Conservation (phyloP, 2,113 vertebrate genomes). For the Tringa solitaria region DNA sequence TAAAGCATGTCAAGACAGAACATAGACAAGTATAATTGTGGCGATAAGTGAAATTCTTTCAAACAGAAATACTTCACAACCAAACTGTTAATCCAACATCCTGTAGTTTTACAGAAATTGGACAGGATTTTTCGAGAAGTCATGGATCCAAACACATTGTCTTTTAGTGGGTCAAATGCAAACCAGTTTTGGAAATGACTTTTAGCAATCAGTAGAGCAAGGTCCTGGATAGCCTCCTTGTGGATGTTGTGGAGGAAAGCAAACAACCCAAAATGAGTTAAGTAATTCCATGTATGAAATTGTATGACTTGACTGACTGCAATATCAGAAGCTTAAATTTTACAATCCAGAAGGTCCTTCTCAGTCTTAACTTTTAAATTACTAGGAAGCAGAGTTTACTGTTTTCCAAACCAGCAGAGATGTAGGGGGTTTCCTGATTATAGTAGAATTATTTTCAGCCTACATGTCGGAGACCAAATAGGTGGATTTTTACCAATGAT, state of each 20-base stretch:
- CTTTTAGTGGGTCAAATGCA: neutral
- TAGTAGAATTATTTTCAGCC: neutral
- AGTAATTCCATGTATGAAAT: neutral
- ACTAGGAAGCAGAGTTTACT: neutral
- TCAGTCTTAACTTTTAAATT: neutral
- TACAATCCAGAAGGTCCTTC: neutral
- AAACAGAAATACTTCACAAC: neutral
- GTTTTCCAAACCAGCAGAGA: neutral
- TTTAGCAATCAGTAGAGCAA: neutral
- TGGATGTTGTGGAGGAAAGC: neutral
- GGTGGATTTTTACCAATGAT: neutral
- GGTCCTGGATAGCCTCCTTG: neutral
- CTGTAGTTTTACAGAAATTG: neutral
- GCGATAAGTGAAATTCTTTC: neutral
- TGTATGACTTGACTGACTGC: neutral
- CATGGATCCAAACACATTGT: rapidly evolving
- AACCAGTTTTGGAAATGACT: neutral
- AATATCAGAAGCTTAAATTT: neutral
- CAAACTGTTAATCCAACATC: neutral
- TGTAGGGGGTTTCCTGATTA: neutral
- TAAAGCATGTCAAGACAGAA: neutral
- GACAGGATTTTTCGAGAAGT: neutral
- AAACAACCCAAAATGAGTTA: neutral
- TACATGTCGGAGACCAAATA: neutral
- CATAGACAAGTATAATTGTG: neutral